Base-by-base conservation (phyloP, 1,140 invertebrate genomes). In the Phenacoccus solenopsis region DNA sequence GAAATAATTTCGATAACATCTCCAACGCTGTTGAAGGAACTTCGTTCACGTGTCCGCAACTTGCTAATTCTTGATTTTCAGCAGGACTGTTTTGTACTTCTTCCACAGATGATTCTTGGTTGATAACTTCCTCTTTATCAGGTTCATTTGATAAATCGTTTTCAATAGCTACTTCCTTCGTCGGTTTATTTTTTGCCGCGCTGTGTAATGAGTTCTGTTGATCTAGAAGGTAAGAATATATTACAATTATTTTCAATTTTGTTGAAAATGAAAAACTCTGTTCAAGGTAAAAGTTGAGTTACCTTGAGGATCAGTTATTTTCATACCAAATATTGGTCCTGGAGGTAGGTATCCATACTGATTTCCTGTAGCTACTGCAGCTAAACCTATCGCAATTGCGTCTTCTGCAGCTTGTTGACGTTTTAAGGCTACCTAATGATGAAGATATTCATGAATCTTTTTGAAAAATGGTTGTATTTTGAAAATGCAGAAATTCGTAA, bases 391-490 rank as follows among this genome's bases (percentile, higher is more conserved):
- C 0, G 95, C 95, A 70, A 98, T 95, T 28, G 94, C 93, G 78
- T 98, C 95, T 82, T 98, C 96, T 0, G 94, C 94, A 0, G 95
- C 95, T 82, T 98, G 95, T 79, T 97, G 94, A 49, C 96, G 82
- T 80, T 98, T 98, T 69, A 98, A 79, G 13, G 95, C 94, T n/a
- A 98, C 95, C 90, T 96, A 79, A 24, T 30, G 16, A 70, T n/a
- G n/a, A n/a, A n/a, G n/a, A n/a, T n/a, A n/a, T n/a, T n/a, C n/a
- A n/a, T n/a, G n/a, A n/a, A n/a, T n/a, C n/a, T n/a, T n/a, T n/a
- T n/a, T n/a, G n/a, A n/a, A n/a, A n/a, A n/a, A n/a, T n/a, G n/a
- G n/a, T n/a, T n/a, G n/a, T n/a, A n/a, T n/a, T n/a, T n/a, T n/a
- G n/a, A n/a, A n/a, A n/a, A n/a, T n/a, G n/a, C n/a, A n/a, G n/a